phyloP scores from a whole-genome alignment of 2,113 vertebrate species.

The Ranitomeya imitator region DNA sequence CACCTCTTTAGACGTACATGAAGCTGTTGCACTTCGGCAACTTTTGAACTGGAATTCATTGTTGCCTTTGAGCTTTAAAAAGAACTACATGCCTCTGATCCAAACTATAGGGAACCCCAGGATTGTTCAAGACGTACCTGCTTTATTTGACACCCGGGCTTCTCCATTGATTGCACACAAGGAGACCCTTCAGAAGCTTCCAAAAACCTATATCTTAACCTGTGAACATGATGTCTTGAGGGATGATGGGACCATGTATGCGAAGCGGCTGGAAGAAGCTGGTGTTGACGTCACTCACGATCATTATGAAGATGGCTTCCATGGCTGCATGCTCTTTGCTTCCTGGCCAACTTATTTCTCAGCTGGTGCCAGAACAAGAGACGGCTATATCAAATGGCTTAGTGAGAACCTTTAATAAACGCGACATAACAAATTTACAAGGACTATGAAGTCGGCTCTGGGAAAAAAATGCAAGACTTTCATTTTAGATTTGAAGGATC shows the following conservation, averaged over 20 bases:
- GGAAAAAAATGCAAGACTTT: background rate
- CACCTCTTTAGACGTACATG: conserved; percentile 78
- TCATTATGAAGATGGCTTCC: conserved; percentile 91
- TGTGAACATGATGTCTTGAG: conserved; percentile 93
- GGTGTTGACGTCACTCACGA: conserved; percentile 86
- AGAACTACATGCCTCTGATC: conserved; percentile 77
- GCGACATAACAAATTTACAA: background rate
- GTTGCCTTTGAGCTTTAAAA: conserved; percentile 75
- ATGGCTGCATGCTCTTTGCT: conserved; percentile 91
- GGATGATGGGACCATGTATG: conserved; percentile 94
- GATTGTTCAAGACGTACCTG: conserved; percentile 76
- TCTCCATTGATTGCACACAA: conserved; percentile 83
- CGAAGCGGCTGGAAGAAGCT: conserved; percentile 77
- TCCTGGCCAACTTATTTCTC: conserved; percentile 80
- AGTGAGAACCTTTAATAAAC: conserved; percentile 81
- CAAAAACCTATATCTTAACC: conserved; percentile 88
- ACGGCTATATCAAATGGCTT: conserved; percentile 88
- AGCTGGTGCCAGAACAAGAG: conserved; percentile 79
- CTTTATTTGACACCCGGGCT: conserved; percentile 80
- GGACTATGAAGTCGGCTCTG: background rate
- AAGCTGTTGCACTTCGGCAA: conserved; percentile 63
- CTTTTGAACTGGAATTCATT: conserved; percentile 85
- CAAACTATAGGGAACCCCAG: conserved; percentile 70
- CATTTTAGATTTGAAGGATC: background rate
- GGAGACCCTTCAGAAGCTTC: conserved; percentile 74